phyloP scores from a whole-genome alignment of 2,797 vertebrate genomes.

The Ctenopoma kingsleyae region DNA sequence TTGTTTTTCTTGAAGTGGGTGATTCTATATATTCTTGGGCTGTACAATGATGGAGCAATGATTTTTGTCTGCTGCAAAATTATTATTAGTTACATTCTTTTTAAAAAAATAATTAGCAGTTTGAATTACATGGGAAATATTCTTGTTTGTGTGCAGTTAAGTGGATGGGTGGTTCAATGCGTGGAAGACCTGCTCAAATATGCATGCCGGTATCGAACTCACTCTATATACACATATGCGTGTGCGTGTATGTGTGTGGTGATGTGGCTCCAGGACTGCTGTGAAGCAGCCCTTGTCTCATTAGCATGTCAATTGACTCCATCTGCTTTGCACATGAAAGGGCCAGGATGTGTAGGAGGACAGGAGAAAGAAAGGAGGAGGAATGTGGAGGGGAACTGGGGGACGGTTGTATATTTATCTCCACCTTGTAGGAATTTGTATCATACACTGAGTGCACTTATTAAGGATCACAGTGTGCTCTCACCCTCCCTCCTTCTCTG shows the following conservation, averaged over 20 bases:
- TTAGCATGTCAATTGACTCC: conserved; percentile 92
- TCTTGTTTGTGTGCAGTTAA: conserved; percentile 20
- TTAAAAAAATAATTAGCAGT: conserved; percentile 10
- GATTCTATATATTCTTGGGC: not conserved
- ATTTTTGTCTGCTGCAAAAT: too few relatives aligned
- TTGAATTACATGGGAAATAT: conserved; percentile 21
- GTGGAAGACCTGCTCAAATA: conserved; percentile 30
- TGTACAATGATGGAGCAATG: not conserved
- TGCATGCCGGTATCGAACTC: conserved; percentile 36
- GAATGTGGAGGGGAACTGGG: conserved; percentile 58
- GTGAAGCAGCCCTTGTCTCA: conserved; percentile 87
- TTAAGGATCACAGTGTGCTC: conserved; percentile 70
- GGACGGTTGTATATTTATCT: conserved; percentile 75
- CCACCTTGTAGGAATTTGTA: conserved; percentile 78
- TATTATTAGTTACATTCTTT: conserved; percentile 9
- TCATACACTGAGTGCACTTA: conserved; percentile 75
- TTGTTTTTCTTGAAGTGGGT: not conserved
- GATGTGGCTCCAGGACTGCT: conserved; percentile 79
- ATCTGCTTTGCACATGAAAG: conserved; percentile 92
- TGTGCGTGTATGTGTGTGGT: conserved; percentile 39
- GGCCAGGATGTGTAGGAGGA: conserved; percentile 81
- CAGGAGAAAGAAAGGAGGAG: conserved; percentile 76
- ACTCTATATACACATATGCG: conserved; percentile 42
- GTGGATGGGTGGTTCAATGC: conserved; percentile 20
- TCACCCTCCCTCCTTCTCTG: conserved; percentile 11